Evolutionary conservation across 2,797 vertebrate species (phyloP).

Genomic region (Sebastolobus altivelis): DNA sequence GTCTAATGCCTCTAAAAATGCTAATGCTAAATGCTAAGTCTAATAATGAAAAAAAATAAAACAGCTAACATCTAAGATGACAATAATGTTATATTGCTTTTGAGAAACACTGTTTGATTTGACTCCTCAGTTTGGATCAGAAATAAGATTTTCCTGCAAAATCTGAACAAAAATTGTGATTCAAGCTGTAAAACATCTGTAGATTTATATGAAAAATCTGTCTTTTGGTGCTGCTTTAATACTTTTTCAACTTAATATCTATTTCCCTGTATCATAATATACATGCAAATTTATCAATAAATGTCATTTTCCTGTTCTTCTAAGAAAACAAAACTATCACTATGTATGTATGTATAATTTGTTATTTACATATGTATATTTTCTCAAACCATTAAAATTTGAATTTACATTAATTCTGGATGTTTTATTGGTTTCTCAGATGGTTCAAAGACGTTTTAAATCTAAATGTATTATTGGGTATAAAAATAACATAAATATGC

Average conservation of each 20-base stretch:
- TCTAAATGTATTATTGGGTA: no score
- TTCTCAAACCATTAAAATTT: neutral
- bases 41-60: neutral
- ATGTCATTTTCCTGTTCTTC: neutral
- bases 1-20: no score
- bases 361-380: neutral
- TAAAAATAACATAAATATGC: no score
- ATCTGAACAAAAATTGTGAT: neutral
- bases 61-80: neutral
- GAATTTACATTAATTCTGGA: neutral
- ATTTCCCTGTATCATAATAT: neutral
- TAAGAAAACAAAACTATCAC: neutral
- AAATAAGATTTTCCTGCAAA: neutral
- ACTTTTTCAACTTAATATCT: neutral
- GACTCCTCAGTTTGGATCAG: no score
- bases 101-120: no score
- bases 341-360: neutral
- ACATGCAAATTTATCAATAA: neutral
- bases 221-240: neutral
- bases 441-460: no score
- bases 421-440: neutral
- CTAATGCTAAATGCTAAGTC: no score
- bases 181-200: neutral
- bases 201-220: neutral
- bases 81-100: neutral